phyloP scores from a whole-genome alignment of 2,113 vertebrate genomes.

The Eurystomus gularis region DNA sequence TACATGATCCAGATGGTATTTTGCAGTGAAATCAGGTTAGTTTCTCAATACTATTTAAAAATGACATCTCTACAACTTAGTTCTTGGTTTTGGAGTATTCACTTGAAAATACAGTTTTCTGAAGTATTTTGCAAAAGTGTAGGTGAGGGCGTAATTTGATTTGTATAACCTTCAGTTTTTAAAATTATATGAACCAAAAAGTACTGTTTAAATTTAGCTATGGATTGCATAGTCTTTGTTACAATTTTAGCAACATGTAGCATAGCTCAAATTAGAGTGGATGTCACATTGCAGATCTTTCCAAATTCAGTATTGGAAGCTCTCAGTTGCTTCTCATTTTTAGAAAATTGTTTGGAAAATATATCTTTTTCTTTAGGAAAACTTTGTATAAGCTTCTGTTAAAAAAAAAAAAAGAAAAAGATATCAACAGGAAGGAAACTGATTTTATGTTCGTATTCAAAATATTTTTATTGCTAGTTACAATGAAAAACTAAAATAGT shows the following conservation, averaged over 20 bases:
- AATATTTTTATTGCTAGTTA: background rate
- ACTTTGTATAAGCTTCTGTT: background rate
- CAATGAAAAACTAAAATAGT: background rate
- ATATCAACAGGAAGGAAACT: too few species aligned
- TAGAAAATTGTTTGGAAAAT: background rate
- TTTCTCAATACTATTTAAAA: background rate
- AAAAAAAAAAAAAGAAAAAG: background rate
- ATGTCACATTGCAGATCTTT: background rate
- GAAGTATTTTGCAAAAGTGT: background rate
- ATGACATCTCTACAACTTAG: background rate
- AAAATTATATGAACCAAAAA: background rate
- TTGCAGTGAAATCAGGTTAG: background rate
- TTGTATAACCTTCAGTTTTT: background rate
- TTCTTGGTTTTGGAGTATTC: background rate
- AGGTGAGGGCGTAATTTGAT: background rate
- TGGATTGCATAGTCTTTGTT: background rate
- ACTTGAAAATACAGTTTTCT: background rate
- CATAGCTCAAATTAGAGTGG: background rate
- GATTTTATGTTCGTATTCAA: background rate
- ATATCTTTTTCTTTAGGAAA: background rate
- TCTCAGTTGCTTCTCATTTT: background rate
- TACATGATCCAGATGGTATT: background rate
- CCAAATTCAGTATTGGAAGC: background rate
- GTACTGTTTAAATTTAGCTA: background rate
- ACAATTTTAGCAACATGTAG: background rate